phyloP scores from a whole-genome alignment of 2,888 invertebrate species.

The Hydraecia micacea region DNA sequence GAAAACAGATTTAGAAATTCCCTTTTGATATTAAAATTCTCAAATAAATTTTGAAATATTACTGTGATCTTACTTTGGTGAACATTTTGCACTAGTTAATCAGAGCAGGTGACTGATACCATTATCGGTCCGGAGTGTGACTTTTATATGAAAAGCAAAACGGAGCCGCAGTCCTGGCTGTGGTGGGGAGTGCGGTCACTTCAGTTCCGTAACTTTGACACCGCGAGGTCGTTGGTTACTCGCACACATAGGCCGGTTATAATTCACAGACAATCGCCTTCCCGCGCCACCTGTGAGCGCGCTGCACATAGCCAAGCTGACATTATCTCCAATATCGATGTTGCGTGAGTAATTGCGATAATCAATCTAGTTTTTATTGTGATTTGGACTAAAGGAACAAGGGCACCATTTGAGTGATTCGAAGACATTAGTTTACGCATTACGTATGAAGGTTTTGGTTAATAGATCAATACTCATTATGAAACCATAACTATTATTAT shows the following conservation, averaged over 20 bases:
- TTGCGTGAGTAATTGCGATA: conserved; percentile 74
- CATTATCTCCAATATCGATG: conserved; percentile 67
- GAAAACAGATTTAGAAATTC: conserved; percentile 33
- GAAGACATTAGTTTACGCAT: conserved; percentile 51
- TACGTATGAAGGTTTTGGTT: conserved; percentile 49
- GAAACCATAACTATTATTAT: conserved; percentile 15
- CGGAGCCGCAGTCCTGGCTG: conserved; percentile 83
- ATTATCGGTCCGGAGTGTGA: conserved; percentile 85
- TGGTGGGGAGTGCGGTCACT: conserved; percentile 87
- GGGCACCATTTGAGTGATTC: conserved; percentile 56
- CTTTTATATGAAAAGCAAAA: conserved; percentile 90
- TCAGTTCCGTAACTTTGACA: conserved; percentile 90
- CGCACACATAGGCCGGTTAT: conserved; percentile 81
- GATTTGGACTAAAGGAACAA: conserved; percentile 54
- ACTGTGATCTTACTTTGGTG: conserved; percentile 85
- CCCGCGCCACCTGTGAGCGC: conserved; percentile 64
- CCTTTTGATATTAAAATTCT: conserved; percentile 21
- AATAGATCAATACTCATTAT: conserved; percentile 33
- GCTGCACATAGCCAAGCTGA: conserved; percentile 61
- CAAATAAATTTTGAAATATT: conserved; percentile 45
- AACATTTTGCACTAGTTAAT: conserved; percentile 89
- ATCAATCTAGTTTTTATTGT: conserved; percentile 71
- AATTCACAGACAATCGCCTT: conserved; percentile 77
- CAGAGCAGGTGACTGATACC: conserved; percentile 89
- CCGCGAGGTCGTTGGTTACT: conserved; percentile 84